These are phyloP conservation scores for Furnarius figulus DNA, from an alignment of 2,113 vertebrate genomes.

Conservation along the genomic window DNA sequence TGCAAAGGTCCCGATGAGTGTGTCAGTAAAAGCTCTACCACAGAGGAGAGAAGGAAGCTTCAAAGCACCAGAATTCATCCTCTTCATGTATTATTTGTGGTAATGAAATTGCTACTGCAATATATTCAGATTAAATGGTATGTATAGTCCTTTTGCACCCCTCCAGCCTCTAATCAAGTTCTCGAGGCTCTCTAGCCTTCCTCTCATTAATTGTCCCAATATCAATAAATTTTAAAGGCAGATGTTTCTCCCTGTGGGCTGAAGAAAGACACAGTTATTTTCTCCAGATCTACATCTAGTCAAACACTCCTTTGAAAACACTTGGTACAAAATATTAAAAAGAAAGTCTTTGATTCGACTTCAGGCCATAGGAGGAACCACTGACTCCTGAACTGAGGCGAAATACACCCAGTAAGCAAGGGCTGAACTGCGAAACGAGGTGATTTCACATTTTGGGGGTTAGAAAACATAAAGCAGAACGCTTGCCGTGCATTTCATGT, in stretches of 20 bases:
- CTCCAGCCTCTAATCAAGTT: neutral
- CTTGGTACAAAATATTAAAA: neutral
- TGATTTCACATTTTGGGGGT: neutral
- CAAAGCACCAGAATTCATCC: neutral
- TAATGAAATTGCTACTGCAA: neutral
- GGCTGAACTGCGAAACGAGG: neutral
- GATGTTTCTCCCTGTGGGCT: neutral
- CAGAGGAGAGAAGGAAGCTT: neutral
- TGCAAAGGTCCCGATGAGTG: neutral
- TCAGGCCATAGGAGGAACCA: neutral
- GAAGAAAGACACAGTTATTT: neutral
- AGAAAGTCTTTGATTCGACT: neutral
- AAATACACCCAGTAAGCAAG: rapidly evolving
- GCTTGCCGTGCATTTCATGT: neutral
- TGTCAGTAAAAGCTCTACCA: too few species aligned
- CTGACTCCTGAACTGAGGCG: rapidly evolving
- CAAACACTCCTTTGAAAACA: neutral
- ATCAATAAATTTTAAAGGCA: neutral
- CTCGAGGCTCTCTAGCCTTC: neutral
- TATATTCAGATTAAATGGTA: neutral
- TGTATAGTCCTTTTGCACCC: neutral
- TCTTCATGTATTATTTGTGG: neutral
- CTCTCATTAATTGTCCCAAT: neutral
- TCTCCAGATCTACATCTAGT: neutral
- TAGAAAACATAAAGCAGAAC: rapidly evolving